Percentiles rank a stretch among this genome's conserved stretches.
These are phyloP conservation scores for Cyrtonyx montezumae DNA, from an alignment of 2,113 vertebrate genomes.

Conservation along the genomic window DNA sequence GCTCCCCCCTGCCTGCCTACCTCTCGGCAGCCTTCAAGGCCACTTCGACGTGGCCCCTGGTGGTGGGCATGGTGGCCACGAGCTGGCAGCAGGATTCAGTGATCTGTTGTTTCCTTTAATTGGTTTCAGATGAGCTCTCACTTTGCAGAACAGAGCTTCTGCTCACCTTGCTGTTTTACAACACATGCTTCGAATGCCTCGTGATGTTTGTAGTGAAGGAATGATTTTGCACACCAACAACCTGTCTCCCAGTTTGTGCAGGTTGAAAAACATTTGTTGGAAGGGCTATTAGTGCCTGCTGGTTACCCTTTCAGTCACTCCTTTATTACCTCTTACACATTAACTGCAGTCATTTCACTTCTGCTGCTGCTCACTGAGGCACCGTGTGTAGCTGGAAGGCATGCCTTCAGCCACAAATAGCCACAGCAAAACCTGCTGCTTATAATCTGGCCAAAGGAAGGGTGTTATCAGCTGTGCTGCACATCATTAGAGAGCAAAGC, in stretches of 20 bases:
- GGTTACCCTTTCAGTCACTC: not conserved
- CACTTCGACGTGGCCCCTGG: not conserved
- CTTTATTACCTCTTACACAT: not conserved
- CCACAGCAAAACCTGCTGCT: slow-evolving; percentile 1
- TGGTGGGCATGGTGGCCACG: no score
- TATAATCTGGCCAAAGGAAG: not conserved
- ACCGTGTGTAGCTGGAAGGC: not conserved
- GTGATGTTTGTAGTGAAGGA: no score
- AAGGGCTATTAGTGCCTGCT: not conserved
- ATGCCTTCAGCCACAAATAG: not conserved
- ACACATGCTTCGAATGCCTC: rapidly evolving
- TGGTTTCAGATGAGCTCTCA: not conserved
- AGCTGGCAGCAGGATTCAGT: no score
- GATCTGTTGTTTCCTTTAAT: not conserved
- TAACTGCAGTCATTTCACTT: not conserved
- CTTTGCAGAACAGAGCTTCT: not conserved
- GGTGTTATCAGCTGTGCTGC: slow-evolving; percentile 20
- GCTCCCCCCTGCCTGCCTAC: not conserved
- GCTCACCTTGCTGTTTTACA: rapidly evolving
- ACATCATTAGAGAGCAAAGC: slow-evolving; percentile 26
- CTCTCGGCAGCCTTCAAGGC: not conserved
- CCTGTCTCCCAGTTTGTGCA: not conserved
- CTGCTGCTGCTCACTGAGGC: not conserved
- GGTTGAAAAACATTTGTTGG: not conserved
- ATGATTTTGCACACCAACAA: not conserved